Conservation (phyloP, 1,140 invertebrate species). For the Meloidogyne exigua region DNA sequence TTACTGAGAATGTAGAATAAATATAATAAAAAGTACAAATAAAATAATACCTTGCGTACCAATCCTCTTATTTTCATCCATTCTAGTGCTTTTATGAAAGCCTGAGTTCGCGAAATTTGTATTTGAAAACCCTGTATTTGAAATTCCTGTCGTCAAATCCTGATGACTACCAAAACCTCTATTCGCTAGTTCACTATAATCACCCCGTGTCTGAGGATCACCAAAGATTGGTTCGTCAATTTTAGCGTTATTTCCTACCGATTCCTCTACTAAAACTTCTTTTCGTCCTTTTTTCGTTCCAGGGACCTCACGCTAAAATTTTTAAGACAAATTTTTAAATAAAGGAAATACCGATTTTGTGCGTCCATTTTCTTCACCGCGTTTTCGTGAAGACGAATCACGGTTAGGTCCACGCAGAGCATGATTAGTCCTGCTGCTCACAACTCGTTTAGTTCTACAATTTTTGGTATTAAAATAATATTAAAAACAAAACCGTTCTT, state of each 20-base stretch:
- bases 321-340: background rate
- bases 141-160: background rate
- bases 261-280: background rate
- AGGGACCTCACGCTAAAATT: background rate
- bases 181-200: background rate
- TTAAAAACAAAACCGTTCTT: background rate
- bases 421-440: background rate
- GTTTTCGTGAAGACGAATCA: background rate
- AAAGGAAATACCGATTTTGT: background rate
- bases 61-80: background rate
- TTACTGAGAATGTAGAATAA: background rate
- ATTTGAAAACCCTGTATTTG: background rate
- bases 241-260: background rate
- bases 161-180: background rate
- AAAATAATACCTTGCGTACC: background rate
- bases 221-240: background rate
- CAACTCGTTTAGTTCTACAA: background rate
- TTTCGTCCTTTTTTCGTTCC: background rate
- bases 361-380: background rate
- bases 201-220: background rate
- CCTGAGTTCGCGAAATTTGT: background rate
- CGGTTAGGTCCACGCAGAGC: background rate
- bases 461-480: background rate
- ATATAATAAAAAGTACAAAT: no score
- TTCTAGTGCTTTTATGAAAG: background rate